A percentile compares a stretch with the other conserved stretches of the same genome.
Evolutionary conservation across 2,888 invertebrate genomes (phyloP).

Genomic region (Meteorus cinctellus): DNA sequence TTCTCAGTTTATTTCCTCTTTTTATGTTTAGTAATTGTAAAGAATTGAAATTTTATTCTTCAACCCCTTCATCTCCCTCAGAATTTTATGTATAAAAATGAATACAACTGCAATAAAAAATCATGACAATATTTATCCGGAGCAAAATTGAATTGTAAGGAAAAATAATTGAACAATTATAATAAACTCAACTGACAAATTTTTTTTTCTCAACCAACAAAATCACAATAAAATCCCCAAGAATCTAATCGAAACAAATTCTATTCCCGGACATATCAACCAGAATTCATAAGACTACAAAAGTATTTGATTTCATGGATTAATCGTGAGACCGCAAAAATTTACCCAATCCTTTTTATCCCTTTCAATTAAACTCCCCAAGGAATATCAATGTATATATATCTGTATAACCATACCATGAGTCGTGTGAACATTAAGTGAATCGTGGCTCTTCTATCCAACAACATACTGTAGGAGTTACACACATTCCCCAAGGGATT

Average conservation of each 20-base stretch:
- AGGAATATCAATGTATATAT: conserved; percentile 38
- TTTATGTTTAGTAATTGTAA: background rate
- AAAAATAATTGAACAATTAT: too few species aligned
- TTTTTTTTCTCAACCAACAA: too few species aligned
- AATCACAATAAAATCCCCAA: too few species aligned
- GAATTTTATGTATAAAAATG: too few species aligned
- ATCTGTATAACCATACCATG: background rate
- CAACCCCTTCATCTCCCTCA: too few species aligned
- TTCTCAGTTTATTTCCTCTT: background rate
- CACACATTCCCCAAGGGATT: conserved; percentile 16
- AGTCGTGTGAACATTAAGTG: conserved; percentile 54
- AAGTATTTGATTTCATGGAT: background rate
- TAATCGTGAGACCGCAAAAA: conserved; percentile 34
- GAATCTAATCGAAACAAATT: too few species aligned
- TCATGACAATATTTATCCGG: too few species aligned
- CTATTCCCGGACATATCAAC: background rate
- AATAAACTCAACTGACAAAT: too few species aligned
- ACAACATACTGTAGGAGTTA: background rate
- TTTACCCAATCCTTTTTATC: conserved; percentile 31
- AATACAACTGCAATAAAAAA: too few species aligned
- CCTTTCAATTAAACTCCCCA: conserved; percentile 27
- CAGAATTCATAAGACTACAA: background rate
- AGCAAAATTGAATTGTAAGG: too few species aligned
- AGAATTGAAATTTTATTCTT: conserved; percentile 3
- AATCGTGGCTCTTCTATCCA: background rate